Percentiles rank a stretch among this genome's conserved stretches.
These are phyloP conservation scores for Oxygymnocypris stewartii DNA, from an alignment of 2,113 vertebrate genomes.

Conservation along the genomic window DNA sequence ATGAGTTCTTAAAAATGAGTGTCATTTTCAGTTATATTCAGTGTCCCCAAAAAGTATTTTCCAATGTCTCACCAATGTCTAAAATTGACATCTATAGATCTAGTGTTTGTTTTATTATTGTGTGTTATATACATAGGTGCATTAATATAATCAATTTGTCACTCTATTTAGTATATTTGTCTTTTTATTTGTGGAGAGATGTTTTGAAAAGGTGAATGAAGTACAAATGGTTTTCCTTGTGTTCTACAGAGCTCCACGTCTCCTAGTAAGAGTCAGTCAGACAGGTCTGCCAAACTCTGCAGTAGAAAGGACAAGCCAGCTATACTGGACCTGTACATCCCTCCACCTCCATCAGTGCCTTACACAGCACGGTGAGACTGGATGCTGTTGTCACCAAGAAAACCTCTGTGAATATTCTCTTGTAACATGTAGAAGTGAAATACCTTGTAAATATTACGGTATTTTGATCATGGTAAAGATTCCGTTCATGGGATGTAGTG, in stretches of 20 bases:
- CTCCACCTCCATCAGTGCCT: conserved; percentile 85
- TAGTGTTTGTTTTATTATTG: background rate
- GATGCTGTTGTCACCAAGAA: background rate
- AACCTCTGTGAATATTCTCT: background rate
- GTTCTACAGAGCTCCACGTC: conserved; percentile 73
- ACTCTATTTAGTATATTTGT: background rate
- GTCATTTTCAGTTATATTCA: background rate
- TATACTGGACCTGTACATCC: conserved; percentile 87
- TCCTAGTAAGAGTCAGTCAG: conserved; percentile 69
- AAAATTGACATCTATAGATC: background rate
- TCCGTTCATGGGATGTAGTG: background rate
- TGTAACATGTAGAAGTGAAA: background rate
- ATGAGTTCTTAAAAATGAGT: background rate
- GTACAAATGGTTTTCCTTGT: background rate
- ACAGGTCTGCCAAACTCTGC: conserved; percentile 73
- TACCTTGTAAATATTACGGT: background rate
- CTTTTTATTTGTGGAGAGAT: background rate
- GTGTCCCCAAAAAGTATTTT: background rate
- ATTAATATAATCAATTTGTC: background rate
- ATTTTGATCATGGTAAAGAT: background rate
- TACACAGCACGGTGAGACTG: conserved; percentile 83
- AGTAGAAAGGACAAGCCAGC: conserved; percentile 83
- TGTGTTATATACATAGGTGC: too few relatives aligned
- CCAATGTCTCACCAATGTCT: background rate
- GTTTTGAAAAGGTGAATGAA: background rate